Conservation (phyloP, 2,797 vertebrate species). For the Semotilus atromaculatus region DNA sequence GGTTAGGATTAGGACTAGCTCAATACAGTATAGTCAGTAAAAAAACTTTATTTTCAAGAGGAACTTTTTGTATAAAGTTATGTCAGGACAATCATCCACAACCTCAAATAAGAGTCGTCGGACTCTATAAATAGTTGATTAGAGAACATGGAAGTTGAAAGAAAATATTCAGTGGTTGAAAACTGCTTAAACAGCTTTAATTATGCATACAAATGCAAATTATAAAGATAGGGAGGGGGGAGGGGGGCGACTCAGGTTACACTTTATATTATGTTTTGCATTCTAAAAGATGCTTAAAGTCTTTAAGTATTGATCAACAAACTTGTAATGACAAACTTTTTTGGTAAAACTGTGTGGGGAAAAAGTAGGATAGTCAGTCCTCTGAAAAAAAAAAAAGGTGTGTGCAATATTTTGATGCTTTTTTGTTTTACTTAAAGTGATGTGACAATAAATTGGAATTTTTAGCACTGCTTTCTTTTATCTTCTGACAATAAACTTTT, state of each 20-base stretch:
- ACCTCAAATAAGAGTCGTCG: no score
- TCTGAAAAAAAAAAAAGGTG: neutral
- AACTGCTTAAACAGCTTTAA: neutral
- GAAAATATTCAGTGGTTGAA: no score
- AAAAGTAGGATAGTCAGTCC: neutral
- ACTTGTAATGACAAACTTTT: neutral
- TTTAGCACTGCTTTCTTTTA: neutral
- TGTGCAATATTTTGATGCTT: neutral
- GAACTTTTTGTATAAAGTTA: neutral
- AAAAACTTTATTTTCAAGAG: neutral
- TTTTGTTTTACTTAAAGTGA: neutral
- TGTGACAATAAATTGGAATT: neutral
- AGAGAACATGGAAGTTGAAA: no score
- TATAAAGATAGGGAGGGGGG: no score
- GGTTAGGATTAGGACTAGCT: no score
- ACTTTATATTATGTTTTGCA: conserved; percentile 12
- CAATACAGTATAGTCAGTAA: no score
- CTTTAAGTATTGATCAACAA: conserved; percentile 12
- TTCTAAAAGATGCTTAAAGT: neutral
- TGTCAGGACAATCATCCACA: neutral
- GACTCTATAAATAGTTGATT: no score
- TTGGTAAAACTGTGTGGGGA: neutral
- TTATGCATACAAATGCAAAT: neutral
- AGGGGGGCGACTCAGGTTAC: no score
- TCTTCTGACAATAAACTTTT: conserved; percentile 4